These are phyloP conservation scores for Tridacna gigas DNA, from an alignment of 2,888 invertebrate genomes.

Conservation along the genomic window DNA sequence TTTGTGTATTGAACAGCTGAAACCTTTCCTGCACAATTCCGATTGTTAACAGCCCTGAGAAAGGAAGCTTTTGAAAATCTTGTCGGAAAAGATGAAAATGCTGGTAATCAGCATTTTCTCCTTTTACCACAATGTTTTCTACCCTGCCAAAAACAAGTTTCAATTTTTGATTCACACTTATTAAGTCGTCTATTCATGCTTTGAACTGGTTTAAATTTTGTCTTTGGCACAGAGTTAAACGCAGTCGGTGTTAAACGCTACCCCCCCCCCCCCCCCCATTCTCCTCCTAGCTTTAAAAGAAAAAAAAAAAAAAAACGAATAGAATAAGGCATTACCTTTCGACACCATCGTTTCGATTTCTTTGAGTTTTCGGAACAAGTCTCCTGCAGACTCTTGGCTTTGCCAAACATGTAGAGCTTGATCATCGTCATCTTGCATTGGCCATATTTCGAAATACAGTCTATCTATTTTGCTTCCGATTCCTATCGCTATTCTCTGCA, in stretches of 20 bases:
- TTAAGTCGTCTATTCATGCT: no score
- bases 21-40: neutral
- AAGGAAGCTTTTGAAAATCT: neutral
- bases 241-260: no score
- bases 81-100: neutral
- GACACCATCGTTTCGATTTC: slow-evolving; percentile 43
- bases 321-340: slow-evolving; percentile 50
- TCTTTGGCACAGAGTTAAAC: no score
- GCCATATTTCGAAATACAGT: slow-evolving; percentile 64
- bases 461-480: slow-evolving; percentile 63
- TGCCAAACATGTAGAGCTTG: slow-evolving; percentile 60
- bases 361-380: slow-evolving; percentile 41
- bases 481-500: slow-evolving; percentile 60
- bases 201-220: no score
- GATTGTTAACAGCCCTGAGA: neutral
- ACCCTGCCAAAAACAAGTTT: no score
- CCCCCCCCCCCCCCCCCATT: no score
- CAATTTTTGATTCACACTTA: no score
- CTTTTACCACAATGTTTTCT: neutral
- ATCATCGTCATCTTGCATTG: slow-evolving; percentile 46
- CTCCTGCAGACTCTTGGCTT: slow-evolving; percentile 43
- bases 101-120: neutral
- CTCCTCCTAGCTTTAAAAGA: no score
- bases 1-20: no score
- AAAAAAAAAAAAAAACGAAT: no score